A percentile compares a stretch with the other conserved stretches of the same genome.
Evolutionary conservation across 2,113 vertebrate genomes (phyloP).

Genomic region (Otus sunia): DNA sequence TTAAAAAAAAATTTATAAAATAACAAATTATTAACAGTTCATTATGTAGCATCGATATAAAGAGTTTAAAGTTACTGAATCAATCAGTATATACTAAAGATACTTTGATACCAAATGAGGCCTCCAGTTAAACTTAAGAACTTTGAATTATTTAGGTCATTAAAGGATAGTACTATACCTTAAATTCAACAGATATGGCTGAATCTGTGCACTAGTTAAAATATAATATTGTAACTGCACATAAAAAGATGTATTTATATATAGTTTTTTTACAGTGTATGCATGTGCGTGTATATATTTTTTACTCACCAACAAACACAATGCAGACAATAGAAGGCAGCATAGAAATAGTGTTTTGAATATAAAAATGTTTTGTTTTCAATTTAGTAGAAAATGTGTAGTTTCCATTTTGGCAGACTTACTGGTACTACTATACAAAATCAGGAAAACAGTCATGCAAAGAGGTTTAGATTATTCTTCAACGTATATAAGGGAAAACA

Average conservation of each 20-base stretch:
- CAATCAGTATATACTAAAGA: conserved; percentile 62
- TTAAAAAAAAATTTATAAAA: conserved; percentile 66
- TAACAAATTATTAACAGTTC: conserved; percentile 54
- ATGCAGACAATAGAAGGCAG: conserved; percentile 76
- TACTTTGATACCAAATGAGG: conserved; percentile 65
- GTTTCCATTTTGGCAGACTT: conserved; percentile 71
- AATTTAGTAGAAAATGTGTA: conserved; percentile 71
- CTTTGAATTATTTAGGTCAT: conserved; percentile 60
- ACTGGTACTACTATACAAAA: conserved; percentile 54
- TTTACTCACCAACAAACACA: conserved; percentile 71
- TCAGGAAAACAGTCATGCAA: conserved; percentile 70
- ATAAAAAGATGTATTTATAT: conserved; percentile 71
- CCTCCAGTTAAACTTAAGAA: conserved; percentile 66
- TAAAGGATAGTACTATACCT: conserved; percentile 59
- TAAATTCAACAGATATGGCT: conserved; percentile 74
- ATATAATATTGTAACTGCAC: conserved; percentile 71
- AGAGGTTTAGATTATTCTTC: conserved; percentile 57
- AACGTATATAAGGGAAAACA: conserved; percentile 33
- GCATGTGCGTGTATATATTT: conserved; percentile 44
- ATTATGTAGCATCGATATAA: conserved; percentile 54
- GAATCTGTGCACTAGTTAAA: conserved; percentile 74
- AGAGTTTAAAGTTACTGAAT: conserved; percentile 68
- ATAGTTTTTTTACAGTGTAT: conserved; percentile 66
- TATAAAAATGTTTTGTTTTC: conserved; percentile 64
- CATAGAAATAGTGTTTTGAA: conserved; percentile 74